phyloP scores from a whole-genome alignment of 2,113 vertebrate species.

The Neotoma lepida region DNA sequence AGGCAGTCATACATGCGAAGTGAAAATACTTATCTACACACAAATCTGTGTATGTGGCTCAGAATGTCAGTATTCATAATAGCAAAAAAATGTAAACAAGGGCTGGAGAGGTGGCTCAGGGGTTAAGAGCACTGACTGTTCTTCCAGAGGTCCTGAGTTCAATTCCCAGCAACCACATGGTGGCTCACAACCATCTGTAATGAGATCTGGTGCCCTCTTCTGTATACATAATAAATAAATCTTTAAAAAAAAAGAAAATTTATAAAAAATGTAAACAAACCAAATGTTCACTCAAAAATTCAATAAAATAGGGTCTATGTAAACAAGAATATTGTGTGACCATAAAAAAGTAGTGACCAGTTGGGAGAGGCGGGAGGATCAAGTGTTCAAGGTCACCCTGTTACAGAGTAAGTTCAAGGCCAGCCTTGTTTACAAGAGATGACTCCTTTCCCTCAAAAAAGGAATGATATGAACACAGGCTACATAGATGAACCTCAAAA shows the following conservation, averaged over 20 bases:
- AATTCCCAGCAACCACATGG: too few species aligned
- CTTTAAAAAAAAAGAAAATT: too few species aligned
- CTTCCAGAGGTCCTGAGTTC: too few species aligned
- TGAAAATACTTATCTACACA: background rate
- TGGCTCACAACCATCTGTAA: too few species aligned
- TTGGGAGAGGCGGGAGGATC: background rate
- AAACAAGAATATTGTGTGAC: background rate
- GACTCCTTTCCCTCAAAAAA: background rate
- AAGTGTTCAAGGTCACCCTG: background rate
- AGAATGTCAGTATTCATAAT: background rate
- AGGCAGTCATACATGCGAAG: background rate
- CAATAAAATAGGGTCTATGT: background rate
- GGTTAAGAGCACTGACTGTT: too few species aligned
- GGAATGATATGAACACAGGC: background rate
- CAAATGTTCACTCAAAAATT: background rate
- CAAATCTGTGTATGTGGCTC: too few species aligned
- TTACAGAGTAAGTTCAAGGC: background rate
- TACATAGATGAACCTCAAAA: background rate
- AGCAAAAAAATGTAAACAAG: background rate
- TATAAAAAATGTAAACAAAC: background rate
- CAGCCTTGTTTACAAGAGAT: background rate
- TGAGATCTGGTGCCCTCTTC: too few species aligned
- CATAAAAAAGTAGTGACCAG: background rate
- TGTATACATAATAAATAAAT: too few species aligned
- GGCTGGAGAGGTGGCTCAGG: too few species aligned